A percentile compares a stretch with the other conserved stretches of the same genome.
These are phyloP conservation scores for Ceuthmochares aereus DNA, from an alignment of 2,113 vertebrate genomes.

Conservation along the genomic window DNA sequence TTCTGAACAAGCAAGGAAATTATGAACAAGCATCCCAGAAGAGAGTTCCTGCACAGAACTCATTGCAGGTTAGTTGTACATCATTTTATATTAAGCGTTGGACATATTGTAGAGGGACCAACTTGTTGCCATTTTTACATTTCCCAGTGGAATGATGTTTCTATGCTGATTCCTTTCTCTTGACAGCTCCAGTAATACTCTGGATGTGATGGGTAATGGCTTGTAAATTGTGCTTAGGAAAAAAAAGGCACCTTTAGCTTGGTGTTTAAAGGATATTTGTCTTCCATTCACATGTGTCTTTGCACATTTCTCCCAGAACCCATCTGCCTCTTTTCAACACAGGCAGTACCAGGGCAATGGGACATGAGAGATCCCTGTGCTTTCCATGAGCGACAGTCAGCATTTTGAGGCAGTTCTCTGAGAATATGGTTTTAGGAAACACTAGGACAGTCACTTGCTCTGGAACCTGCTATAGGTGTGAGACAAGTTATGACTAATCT, in stretches of 20 bases:
- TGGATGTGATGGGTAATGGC: not conserved
- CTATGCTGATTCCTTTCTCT: constrained; percentile 1
- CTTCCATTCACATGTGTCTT: not conserved
- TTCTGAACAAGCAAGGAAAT: not conserved
- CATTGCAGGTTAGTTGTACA: constrained; percentile 49
- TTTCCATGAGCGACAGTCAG: not conserved
- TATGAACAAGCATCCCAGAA: not conserved
- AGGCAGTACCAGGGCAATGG: not conserved
- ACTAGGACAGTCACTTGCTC: not conserved
- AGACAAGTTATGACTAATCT: not conserved
- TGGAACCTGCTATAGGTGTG: not conserved
- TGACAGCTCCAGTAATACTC: not conserved
- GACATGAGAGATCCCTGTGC: not conserved
- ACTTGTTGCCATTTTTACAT: constrained; percentile 22
- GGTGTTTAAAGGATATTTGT: not conserved
- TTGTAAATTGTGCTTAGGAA: constrained; percentile 18
- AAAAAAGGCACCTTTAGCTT: not conserved
- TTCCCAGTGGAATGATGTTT: constrained; percentile 15
- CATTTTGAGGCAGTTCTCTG: not conserved
- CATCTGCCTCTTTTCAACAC: not conserved
- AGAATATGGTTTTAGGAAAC: not conserved
- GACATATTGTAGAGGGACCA: constrained; percentile 1
- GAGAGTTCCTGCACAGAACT: constrained; percentile 11
- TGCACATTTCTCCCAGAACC: not conserved
- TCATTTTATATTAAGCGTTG: constrained; percentile 43